Evolutionary conservation across 2,113 vertebrate species (phyloP).

Genomic region (Saguinus midas): DNA sequence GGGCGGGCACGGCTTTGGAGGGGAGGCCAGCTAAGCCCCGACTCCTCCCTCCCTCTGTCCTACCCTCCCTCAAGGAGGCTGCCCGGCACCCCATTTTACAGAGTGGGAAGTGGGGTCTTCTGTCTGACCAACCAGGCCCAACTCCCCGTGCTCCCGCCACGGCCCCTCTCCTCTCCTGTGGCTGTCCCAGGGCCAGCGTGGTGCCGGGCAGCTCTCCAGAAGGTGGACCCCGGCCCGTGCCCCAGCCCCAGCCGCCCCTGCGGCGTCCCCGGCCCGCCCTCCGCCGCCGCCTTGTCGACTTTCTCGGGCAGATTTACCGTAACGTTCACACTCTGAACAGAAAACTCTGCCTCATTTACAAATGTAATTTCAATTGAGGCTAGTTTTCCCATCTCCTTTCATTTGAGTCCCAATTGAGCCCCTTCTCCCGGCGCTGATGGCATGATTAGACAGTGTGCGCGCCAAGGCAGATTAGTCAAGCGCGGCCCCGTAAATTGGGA

Average conservation of each 20-base stretch:
- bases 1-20: not conserved
- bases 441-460: conserved; percentile 94
- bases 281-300: not conserved
- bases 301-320: conserved; percentile 82
- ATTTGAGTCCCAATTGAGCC: conserved; percentile 89
- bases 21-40: fast-evolving
- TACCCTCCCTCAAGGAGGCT: fast-evolving
- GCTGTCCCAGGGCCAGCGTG: not conserved
- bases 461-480: conserved; percentile 91
- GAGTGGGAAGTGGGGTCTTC: fast-evolving
- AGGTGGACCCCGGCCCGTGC: not conserved
- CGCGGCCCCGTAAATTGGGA: conserved; percentile 95
- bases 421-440: conserved; percentile 88
- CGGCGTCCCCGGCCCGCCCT: fast-evolving
- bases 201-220: not conserved
- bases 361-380: conserved; percentile 93
- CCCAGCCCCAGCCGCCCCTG: fast-evolving
- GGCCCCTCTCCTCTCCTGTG: fast-evolving
- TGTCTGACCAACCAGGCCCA: not conserved
- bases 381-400: conserved; percentile 91
- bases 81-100: not conserved
- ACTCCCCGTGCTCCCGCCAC: fast-evolving
- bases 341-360: conserved; percentile 93
- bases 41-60: fast-evolving
- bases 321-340: conserved; percentile 82